These are phyloP conservation scores for Dolichotis patagonum DNA, from an alignment of 2,113 vertebrate species.

Conservation along the genomic window DNA sequence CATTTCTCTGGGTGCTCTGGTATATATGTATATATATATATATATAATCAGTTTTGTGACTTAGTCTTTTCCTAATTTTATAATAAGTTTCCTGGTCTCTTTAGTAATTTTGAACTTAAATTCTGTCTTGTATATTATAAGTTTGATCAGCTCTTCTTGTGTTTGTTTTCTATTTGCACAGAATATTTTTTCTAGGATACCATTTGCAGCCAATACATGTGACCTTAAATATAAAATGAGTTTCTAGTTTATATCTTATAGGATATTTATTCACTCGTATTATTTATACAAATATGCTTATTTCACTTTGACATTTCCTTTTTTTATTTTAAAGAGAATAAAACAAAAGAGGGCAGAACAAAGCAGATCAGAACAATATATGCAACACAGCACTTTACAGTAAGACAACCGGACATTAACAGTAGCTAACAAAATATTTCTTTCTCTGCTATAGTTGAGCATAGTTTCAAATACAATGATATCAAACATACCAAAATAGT, in stretches of 20 bases:
- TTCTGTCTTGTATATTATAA: neutral
- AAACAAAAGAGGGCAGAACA: no score
- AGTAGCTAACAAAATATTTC: no score
- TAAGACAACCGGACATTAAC: no score
- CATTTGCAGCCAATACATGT: neutral
- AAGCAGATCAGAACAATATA: no score
- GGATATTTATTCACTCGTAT: neutral
- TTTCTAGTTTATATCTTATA: no score
- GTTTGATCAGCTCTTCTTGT: neutral
- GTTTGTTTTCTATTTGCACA: neutral
- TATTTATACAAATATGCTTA: neutral
- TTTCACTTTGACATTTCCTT: neutral
- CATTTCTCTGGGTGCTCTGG: neutral
- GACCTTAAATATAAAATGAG: neutral
- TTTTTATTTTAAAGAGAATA: no score
- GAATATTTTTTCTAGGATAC: neutral
- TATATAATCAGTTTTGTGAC: neutral
- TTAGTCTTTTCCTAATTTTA: neutral
- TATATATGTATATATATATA: neutral
- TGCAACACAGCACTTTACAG: no score
- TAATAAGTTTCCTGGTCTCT: neutral
- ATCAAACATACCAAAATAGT: no score
- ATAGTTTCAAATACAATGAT: no score
- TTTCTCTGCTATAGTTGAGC: no score
- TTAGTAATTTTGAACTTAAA: neutral